Conservation (phyloP, 2,888 invertebrate species). For the Hyalella azteca region DNA sequence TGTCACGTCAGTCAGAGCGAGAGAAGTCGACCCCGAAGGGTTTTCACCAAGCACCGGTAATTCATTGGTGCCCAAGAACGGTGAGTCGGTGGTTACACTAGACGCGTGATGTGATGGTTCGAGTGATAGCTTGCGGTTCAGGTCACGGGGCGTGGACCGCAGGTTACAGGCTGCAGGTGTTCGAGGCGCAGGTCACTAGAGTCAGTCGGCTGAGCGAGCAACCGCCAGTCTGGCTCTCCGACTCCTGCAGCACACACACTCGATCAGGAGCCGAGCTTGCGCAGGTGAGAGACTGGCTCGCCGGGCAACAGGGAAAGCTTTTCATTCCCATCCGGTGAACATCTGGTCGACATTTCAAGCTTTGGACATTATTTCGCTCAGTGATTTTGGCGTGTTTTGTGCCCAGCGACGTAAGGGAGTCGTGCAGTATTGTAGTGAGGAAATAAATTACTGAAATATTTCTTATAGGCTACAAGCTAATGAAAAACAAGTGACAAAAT, state of each 20-base stretch:
- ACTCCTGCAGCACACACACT: slow-evolving; percentile 10
- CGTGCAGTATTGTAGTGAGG: too few species aligned
- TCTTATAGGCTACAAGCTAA: too few species aligned
- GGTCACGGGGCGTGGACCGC: slow-evolving; percentile 34
- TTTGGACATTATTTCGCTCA: neutral
- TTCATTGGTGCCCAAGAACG: neutral
- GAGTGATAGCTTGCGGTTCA: slow-evolving; percentile 33
- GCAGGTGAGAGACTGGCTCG: neutral
- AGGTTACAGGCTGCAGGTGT: slow-evolving; percentile 20
- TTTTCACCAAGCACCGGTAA: slow-evolving; percentile 8
- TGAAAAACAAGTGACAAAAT: neutral
- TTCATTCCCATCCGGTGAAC: neutral
- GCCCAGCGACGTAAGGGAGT: too few species aligned
- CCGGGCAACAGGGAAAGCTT: neutral
- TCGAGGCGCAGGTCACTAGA: slow-evolving; percentile 21
- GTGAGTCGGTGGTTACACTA: slow-evolving; percentile 24
- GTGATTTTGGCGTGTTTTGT: neutral
- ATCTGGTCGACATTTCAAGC: neutral
- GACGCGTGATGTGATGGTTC: slow-evolving; percentile 33
- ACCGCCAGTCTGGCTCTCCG: slow-evolving; percentile 32
- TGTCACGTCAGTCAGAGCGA: neutral
- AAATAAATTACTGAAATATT: too few species aligned
- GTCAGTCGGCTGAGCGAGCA: neutral
- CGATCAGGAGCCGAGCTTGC: neutral
- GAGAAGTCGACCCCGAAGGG: neutral